Percentiles rank a stretch among this genome's conserved stretches.
Conservation (phyloP, 2,888 invertebrate species). For the Ganaspis brasiliensis region DNA sequence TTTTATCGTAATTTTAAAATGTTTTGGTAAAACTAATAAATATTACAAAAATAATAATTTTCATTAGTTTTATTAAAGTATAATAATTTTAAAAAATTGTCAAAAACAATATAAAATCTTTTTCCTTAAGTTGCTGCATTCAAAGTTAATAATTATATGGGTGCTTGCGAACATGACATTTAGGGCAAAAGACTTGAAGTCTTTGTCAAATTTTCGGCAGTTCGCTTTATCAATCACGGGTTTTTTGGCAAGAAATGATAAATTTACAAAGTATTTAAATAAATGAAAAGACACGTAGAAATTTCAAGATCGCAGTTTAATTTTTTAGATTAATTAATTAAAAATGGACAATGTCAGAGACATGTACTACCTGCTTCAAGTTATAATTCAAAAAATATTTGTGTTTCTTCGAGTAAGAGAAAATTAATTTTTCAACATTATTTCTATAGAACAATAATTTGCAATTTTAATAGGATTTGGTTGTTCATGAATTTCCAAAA, state of each 20-base stretch:
- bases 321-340: neutral
- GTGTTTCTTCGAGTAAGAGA: constrained; percentile 46
- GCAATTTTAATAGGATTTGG: constrained; percentile 13
- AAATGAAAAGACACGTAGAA: neutral
- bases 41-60: no score
- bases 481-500: constrained; percentile 1
- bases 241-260: constrained; percentile 58
- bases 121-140: constrained; percentile 1
- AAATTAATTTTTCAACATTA: neutral
- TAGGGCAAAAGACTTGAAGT: constrained; percentile 33
- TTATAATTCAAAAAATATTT: constrained; percentile 47
- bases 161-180: constrained; percentile 35
- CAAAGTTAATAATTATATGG: neutral
- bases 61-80: no score
- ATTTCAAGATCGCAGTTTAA: neutral
- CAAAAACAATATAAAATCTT: constrained; percentile 9
- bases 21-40: no score
- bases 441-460: no score
- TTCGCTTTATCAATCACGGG: constrained; percentile 50
- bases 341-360: constrained; percentile 49
- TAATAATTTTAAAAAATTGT: neutral
- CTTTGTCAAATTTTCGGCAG: constrained; percentile 62
- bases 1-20: no score
- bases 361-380: constrained; percentile 45
- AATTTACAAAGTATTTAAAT: constrained; percentile 51